These are phyloP conservation scores for Ctenoplectra terminalis DNA, from an alignment of 1,140 invertebrate genomes.

Conservation along the genomic window DNA sequence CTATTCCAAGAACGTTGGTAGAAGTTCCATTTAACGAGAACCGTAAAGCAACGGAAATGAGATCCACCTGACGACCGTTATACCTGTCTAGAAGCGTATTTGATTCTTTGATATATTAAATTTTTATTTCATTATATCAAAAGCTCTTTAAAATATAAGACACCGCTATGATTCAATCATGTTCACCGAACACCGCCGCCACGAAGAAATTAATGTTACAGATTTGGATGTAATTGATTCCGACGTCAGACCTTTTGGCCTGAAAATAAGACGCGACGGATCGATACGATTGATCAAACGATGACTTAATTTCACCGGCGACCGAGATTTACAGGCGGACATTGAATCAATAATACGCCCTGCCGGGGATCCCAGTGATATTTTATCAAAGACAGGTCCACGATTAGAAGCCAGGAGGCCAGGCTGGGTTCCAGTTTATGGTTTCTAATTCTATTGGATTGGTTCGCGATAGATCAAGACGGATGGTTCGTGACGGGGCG, in stretches of 20 bases:
- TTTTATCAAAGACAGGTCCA: conserved; percentile 64
- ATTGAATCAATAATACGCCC: conserved; percentile 59
- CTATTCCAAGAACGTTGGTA: conserved; percentile 34
- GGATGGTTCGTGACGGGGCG: conserved; percentile 58
- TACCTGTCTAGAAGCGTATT: not conserved
- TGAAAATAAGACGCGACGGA: conserved; percentile 37
- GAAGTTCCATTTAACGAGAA: conserved; percentile 17
- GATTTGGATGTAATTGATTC: conserved; percentile 47
- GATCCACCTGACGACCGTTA: not conserved
- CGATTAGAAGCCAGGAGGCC: conserved; percentile 16
- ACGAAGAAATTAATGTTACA: conserved; percentile 10
- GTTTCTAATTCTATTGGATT: conserved; percentile 64
- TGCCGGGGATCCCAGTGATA: conserved; percentile 42
- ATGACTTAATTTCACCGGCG: conserved; percentile 61
- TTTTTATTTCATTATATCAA: no score
- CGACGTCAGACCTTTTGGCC: conserved; percentile 21
- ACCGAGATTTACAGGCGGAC: conserved; percentile 50
- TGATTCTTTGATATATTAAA: no score
- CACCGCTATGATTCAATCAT: no score
- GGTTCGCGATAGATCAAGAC: conserved; percentile 58
- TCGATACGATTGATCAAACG: conserved; percentile 59
- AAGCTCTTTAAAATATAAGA: no score
- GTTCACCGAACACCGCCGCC: not conserved
- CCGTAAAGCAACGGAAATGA: conserved; percentile 39
- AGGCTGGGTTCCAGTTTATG: conserved; percentile 34